Percentiles rank a stretch among this genome's conserved stretches.
phyloP scores from a whole-genome alignment of 2,113 vertebrate species.

The Copsychus sechellarum region DNA sequence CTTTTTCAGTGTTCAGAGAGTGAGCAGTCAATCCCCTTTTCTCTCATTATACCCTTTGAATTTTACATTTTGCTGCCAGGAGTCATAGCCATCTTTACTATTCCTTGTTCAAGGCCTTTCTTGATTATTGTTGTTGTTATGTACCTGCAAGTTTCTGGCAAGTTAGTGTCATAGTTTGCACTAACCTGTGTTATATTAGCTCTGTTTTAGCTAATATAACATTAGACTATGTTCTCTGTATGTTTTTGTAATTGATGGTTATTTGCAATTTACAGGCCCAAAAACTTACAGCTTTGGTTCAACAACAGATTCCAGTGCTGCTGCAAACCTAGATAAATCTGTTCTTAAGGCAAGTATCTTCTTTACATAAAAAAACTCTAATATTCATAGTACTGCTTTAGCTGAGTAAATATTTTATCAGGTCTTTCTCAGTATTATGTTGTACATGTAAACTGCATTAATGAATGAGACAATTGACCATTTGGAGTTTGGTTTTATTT shows the following conservation, averaged over 20 bases:
- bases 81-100: fast-evolving
- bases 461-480: neutral
- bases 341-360: conserved; percentile 85
- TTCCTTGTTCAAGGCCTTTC: neutral
- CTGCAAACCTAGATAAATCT: conserved; percentile 85
- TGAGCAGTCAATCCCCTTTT: neutral
- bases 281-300: conserved; percentile 94
- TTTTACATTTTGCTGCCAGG: neutral
- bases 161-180: neutral
- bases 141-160: neutral
- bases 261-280: conserved; percentile 79
- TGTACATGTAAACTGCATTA: neutral
- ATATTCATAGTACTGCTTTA: neutral
- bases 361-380: neutral
- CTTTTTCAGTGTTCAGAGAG: neutral
- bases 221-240: neutral
- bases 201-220: neutral
- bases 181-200: neutral
- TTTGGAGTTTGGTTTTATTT: neutral
- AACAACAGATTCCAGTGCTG: conserved; percentile 76
- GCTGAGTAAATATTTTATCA: neutral
- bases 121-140: neutral
- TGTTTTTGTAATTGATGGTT: neutral
- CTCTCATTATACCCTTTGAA: neutral
- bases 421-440: neutral